Percentiles rank a stretch among this genome's conserved stretches.
phyloP scores from a whole-genome alignment of 37 sponge, comb jelly and placozoan species.

The Aplysina aerophoba region DNA sequence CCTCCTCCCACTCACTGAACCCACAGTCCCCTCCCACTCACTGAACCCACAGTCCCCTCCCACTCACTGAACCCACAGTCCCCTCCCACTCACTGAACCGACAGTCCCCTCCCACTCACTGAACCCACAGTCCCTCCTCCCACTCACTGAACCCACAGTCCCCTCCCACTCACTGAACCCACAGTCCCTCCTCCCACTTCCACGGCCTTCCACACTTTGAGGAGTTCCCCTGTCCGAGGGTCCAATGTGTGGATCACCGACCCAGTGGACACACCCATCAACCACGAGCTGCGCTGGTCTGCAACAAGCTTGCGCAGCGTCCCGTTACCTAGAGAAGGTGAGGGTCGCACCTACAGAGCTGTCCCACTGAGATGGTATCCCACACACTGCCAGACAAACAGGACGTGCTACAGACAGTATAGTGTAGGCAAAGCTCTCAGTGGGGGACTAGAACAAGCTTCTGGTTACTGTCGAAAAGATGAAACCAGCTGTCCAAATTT shows the following conservation, averaged over 20 bases:
- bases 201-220: conserved; percentile 56
- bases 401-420: no score
- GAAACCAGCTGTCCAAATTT: no score
- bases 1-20: no score
- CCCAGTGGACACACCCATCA: conserved; percentile 48
- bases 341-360: no score
- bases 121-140: neutral
- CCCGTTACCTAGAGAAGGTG: conserved; percentile 37
- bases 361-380: no score
- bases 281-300: conserved; percentile 48
- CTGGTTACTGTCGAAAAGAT: no score
- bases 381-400: no score
- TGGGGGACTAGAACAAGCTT: no score
- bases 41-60: neutral
- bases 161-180: neutral
- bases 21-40: no score
- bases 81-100: neutral
- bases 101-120: no score
- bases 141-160: neutral
- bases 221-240: conserved; percentile 64
- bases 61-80: neutral
- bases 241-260: conserved; percentile 53
- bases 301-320: conserved; percentile 43
- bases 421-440: no score
- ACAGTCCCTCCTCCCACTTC: conserved; percentile 23